Percentiles rank a stretch among this genome's conserved stretches.
Evolutionary conservation across 1,140 invertebrate genomes (phyloP).

Genomic region (Streblospio benedicti): DNA sequence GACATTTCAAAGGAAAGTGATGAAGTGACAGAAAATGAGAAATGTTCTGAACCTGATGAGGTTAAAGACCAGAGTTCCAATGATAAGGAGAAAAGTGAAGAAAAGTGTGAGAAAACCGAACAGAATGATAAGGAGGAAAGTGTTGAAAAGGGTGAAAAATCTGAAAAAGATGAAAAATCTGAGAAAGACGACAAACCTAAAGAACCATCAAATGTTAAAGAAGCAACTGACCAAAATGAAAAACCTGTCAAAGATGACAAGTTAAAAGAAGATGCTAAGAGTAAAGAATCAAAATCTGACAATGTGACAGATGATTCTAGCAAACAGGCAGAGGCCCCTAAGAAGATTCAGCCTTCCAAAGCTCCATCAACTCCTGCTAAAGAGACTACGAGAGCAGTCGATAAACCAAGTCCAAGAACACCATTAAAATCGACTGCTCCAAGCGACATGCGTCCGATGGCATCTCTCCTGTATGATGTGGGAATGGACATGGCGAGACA

Average conservation of each 20-base stretch:
- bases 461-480: slow-evolving; percentile 13
- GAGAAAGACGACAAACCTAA: background rate
- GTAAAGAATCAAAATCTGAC: too few relatives aligned
- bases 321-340: too few relatives aligned
- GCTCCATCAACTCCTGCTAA: too few relatives aligned
- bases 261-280: background rate
- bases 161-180: background rate
- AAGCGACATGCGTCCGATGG: background rate
- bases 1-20: too few relatives aligned
- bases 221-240: background rate
- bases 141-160: background rate
- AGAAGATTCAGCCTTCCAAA: too few relatives aligned
- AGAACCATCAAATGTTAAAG: background rate
- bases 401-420: background rate
- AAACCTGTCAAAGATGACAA: background rate
- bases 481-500: slow-evolving; percentile 14
- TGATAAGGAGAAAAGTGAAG: too few relatives aligned
- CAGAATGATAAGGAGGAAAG: background rate
- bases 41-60: too few relatives aligned
- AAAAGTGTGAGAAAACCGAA: too few relatives aligned
- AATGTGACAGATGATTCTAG: too few relatives aligned
- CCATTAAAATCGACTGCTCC: background rate
- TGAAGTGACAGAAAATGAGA: too few relatives aligned
- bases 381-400: background rate
- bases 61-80: too few relatives aligned